Percentiles rank a stretch among this genome's conserved stretches.
Evolutionary conservation across 2,113 vertebrate genomes (phyloP).

Genomic region (Psephotus haematonotus): DNA sequence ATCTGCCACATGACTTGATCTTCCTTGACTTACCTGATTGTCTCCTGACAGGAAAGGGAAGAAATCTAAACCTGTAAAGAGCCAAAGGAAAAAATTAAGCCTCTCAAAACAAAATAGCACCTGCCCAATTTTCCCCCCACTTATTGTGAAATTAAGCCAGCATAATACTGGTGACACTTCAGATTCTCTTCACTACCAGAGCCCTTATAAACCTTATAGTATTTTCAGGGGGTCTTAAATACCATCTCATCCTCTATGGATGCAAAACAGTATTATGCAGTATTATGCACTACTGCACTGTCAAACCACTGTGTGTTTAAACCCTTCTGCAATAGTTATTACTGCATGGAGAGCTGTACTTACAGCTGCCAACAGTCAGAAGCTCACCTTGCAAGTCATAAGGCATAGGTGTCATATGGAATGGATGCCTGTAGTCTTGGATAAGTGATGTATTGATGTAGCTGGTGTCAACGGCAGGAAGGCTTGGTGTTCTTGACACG

Average conservation of each 20-base stretch:
- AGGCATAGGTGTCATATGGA: slow-evolving; percentile 89
- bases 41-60: slow-evolving; percentile 98
- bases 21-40: slow-evolving; percentile 88
- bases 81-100: slow-evolving; percentile 24
- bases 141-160: not conserved
- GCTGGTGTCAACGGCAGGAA: slow-evolving; percentile 90
- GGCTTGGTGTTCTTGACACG: slow-evolving; percentile 91
- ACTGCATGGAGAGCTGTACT: not conserved
- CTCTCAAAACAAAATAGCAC: not conserved
- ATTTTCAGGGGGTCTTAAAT: not conserved
- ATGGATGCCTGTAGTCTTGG: slow-evolving; percentile 97
- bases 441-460: slow-evolving; percentile 95
- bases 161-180: accelerated
- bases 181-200: not conserved
- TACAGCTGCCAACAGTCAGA: accelerated
- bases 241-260: not conserved
- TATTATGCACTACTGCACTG: not conserved
- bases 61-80: slow-evolving; percentile 91
- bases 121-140: accelerated
- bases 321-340: not conserved
- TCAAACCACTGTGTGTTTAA: not conserved
- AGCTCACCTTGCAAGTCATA: slow-evolving; percentile 91
- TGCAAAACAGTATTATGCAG: not conserved
- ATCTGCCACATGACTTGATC: not conserved
- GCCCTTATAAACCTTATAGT: not conserved